Evolutionary conservation across 2,888 invertebrate species (phyloP), one percentile per base, ranked within the genome.

Genomic region (Conops quadrifasciatus): DNA sequence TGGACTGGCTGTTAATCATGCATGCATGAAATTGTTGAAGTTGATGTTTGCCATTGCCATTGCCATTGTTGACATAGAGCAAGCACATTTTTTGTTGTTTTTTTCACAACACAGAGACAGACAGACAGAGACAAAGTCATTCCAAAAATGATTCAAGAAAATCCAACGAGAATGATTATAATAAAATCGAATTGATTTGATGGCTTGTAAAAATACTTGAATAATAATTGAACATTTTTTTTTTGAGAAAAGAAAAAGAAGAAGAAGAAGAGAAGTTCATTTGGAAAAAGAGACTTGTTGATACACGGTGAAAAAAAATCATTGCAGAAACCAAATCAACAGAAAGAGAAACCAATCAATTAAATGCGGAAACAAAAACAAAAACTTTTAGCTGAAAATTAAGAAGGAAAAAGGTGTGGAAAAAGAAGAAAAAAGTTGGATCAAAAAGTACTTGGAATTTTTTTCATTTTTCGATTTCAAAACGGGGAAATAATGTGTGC

Each of bases 11-110:
- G 24, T 58, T 58, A 58, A 58, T 58, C 24, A 58, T 26, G 26
- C 26, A 58, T 58, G 58, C 58, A 58, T 58, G 58, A 58, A 58
- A 28, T 28, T 58, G 28, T 28, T 28, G 28, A 26, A 58, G 58
- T 11, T 19, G 49, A 4, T 49, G 36, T 36, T 7, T 36, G 5
- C 36, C 36, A n/a, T 11, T n/a, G 49, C n/a, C 49, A 49, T 15
- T 11, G n/a, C 49, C 3, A 49, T 49, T 49, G n/a, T 49, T 3
- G 2, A 49, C 9, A 7, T 36, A 7, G 9, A 4, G 4, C 4
- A 9, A 7, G 36, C 9, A 7, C 7, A 15, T n/a, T 49, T 49
- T 49, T 15, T 4, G 7, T 49, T 11, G 49, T 3, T 11, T 49
- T 15, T 49, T 4, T 11, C 5, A 13, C 45, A 43, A 13, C 45